Evolutionary conservation across 2,888 invertebrate genomes (phyloP).

Genomic region (Rhopalosiphum nymphaeae): DNA sequence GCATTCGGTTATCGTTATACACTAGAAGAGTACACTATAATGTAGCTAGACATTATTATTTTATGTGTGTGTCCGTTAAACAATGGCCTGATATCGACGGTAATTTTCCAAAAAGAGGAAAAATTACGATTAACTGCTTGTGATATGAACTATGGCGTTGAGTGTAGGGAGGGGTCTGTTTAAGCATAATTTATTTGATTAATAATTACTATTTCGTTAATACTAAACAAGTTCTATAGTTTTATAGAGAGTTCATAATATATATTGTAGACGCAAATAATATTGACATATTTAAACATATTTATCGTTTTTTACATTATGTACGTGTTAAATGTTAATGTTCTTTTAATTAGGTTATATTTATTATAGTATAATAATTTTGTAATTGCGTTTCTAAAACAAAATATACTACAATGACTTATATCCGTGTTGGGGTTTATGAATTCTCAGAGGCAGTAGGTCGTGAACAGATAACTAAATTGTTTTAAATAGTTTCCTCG

Average conservation of each 20-base stretch:
- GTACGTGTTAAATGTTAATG: neutral
- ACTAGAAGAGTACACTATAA: neutral
- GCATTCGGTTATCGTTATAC: constrained; percentile 24
- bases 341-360: neutral
- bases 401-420: neutral
- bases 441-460: constrained; percentile 26
- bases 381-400: neutral
- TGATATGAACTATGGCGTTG: neutral
- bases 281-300: neutral
- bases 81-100: neutral
- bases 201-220: neutral
- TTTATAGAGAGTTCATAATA: too few species aligned
- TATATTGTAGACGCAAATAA: neutral
- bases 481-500: neutral
- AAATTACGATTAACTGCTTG: neutral
- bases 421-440: neutral
- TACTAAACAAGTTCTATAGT: neutral
- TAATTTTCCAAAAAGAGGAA: neutral
- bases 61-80: neutral
- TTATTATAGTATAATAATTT: neutral
- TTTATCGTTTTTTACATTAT: neutral
- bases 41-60: neutral
- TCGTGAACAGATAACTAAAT: constrained; percentile 33
- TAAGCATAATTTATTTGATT: neutral
- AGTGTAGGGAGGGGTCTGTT: neutral